Evolutionary conservation across 1,140 invertebrate genomes (phyloP).

Genomic region (Diuraphis noxia): DNA sequence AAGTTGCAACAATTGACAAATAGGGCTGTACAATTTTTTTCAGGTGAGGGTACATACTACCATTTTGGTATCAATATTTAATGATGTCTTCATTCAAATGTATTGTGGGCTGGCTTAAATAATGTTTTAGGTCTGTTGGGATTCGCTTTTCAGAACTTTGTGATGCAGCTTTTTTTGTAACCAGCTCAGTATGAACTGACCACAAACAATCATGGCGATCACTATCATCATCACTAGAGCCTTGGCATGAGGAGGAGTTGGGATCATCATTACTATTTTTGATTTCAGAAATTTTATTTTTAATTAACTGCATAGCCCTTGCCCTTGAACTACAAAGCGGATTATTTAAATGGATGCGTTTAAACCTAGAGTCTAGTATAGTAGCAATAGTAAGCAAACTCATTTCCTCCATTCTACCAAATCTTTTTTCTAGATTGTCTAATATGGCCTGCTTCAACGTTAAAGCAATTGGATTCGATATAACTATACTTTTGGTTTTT

Average conservation of each 20-base stretch:
- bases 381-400: not conserved
- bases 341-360: not conserved
- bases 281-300: not conserved
- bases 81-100: not conserved
- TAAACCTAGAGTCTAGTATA: not conserved
- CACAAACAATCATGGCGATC: not conserved
- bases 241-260: not conserved
- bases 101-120: not conserved
- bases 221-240: not conserved
- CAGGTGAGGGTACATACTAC: not conserved
- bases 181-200: not conserved
- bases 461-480: not conserved
- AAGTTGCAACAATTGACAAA: not conserved
- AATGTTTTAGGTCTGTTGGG: not conserved
- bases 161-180: not conserved
- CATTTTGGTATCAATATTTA: not conserved
- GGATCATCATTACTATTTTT: not conserved
- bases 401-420: constrained; percentile 29
- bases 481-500: not conserved
- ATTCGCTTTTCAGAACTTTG: not conserved
- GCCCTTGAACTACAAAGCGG: not conserved
- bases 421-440: not conserved
- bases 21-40: not conserved
- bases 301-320: not conserved
- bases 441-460: not conserved